Base-by-base conservation (phyloP, 2,113 vertebrate genomes). In the Hypanus sabinus region DNA sequence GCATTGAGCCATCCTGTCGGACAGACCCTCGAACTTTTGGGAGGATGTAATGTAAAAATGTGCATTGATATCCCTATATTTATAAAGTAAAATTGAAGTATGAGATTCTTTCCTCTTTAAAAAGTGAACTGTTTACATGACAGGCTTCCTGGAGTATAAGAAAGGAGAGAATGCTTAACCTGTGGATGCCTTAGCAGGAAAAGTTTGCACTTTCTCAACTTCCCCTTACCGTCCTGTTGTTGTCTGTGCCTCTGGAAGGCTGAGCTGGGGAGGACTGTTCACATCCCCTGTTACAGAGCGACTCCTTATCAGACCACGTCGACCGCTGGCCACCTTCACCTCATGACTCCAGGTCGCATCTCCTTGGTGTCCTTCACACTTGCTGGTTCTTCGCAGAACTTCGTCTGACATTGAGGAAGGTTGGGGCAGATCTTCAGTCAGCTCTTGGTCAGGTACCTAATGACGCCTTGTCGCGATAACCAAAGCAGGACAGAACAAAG, bases 71-170 rank as follows among this genome's bases (percentile, higher is more conserved):
- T 5, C 85, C 30, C 30, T 62, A 88, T 88, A 62, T 88, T 33
- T 88, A 88, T 88, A 65, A 87, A 87, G 24, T 87, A n/a, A 87
- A 88, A 88, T 33, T n/a, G 7, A 65, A 88, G 85, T 30, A 88
- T 65, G 57, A 0, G 2, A 18, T 30, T 65, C 85, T 62, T 88
- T 62, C 85, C n/a, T 33, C n/a, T 88, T 88, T 88, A 88, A 65
- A 46, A 60, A 62, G 33, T 33, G 5, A 85, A 24, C 55, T 60
- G 55, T 85, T 60, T 85, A 60, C 46, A 33, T n/a, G 85, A 16
- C 60, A 5, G 55, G 12, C 27, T 60, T 33, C 11, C n/a, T 14
- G 5, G 8, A 65, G 14, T 5, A 16, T 88, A 36, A 79, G 33
- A 46, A 33, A 88, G 85, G 57, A 60, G 85, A 30, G 85, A 85